A percentile compares a stretch with the other conserved stretches of the same genome.
Conservation (phyloP, 2,113 vertebrate species). For the Hypanus sabinus region DNA sequence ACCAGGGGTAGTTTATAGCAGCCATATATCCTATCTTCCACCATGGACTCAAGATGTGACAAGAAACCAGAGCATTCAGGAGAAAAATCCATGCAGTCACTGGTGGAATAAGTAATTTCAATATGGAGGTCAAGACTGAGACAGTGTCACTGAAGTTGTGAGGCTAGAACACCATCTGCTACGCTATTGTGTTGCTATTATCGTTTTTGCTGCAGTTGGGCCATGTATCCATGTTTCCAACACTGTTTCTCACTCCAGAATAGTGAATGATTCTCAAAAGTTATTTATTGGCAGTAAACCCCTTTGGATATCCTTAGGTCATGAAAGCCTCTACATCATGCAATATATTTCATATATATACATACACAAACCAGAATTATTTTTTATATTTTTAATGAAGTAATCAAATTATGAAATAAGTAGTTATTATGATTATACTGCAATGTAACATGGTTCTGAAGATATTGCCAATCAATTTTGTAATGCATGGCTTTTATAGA, state of each 20-base stretch:
- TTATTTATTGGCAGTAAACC: neutral
- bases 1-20: no score
- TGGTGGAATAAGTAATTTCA: no score
- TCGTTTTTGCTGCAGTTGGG: neutral
- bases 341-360: no score
- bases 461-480: neutral
- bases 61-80: no score
- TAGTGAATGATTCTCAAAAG: neutral
- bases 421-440: neutral
- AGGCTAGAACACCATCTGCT: no score
- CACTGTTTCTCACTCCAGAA: neutral
- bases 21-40: no score
- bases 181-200: no score
- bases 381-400: neutral
- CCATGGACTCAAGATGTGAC: no score
- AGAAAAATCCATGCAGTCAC: no score
- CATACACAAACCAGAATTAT: neutral
- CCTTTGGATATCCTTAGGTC: neutral
- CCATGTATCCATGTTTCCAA: no score
- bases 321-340: neutral
- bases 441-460: neutral
- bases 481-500: neutral
- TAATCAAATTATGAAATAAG: neutral
- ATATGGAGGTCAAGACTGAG: no score
- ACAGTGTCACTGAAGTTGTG: no score